Percentiles rank a stretch among this genome's conserved stretches.
phyloP scores from a whole-genome alignment of 2,797 vertebrate species.

The Dendrocincla fuliginosa region DNA sequence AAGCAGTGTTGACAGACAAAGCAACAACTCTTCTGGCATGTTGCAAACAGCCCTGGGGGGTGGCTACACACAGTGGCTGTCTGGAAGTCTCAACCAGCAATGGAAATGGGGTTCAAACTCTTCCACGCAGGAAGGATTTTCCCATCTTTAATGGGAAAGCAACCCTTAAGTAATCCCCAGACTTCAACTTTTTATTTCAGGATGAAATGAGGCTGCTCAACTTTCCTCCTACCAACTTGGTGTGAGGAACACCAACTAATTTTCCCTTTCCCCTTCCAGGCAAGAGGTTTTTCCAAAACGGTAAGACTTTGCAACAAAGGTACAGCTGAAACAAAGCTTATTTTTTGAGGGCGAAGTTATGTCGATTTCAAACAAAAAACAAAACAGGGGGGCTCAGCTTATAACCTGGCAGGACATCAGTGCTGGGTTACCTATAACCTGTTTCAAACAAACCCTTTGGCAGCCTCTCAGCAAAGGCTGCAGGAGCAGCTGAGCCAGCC shows the following conservation, averaged over 20 bases:
- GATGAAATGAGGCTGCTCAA: not conserved
- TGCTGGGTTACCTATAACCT: not conserved
- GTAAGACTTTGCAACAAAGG: not conserved
- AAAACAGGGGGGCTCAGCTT: not conserved
- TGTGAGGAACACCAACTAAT: not conserved
- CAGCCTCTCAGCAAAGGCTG: not conserved
- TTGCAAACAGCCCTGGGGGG: not conserved
- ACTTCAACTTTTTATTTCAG: not conserved
- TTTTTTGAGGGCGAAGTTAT: not conserved
- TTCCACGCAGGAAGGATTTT: not conserved
- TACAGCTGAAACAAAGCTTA: not conserved
- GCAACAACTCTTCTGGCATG: not conserved
- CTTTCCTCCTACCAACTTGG: not conserved
- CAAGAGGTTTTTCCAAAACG: not conserved
- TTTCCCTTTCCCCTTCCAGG: not conserved
- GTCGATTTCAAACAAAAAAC: not conserved
- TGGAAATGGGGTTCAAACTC: not conserved
- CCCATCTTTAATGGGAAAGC: not conserved
- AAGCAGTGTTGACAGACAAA: conserved; percentile 17
- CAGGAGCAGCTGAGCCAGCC: not conserved
- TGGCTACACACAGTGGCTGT: not conserved
- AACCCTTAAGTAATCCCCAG: not conserved
- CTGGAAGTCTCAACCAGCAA: not conserved
- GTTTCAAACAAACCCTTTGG: not conserved
- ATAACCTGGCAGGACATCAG: not conserved